phyloP scores from a whole-genome alignment of 2,113 vertebrate species.

The Platichthys stellatus region DNA sequence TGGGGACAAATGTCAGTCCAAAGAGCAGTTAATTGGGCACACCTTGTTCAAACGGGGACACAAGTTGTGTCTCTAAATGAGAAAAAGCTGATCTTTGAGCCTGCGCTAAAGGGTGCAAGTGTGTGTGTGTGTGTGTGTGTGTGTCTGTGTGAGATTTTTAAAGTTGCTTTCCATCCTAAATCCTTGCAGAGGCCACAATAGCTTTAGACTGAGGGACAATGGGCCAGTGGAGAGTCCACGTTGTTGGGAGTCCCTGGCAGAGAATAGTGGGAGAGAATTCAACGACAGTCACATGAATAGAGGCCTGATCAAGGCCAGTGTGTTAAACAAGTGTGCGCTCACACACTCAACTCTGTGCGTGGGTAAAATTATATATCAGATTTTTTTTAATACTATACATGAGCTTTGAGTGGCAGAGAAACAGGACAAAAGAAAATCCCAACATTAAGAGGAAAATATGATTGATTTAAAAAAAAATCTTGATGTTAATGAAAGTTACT shows the following conservation, averaged over 20 bases:
- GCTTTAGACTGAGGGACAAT: slow-evolving; percentile 11
- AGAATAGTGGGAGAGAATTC: neutral
- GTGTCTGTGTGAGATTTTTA: too few relatives aligned
- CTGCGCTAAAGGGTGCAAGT: neutral
- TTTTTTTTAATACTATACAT: neutral
- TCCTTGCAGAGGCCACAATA: neutral
- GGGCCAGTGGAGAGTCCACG: neutral
- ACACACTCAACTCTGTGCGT: neutral
- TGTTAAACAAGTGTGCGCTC: neutral
- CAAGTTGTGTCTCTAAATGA: neutral
- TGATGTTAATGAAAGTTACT: too few relatives aligned
- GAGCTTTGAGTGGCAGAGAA: neutral
- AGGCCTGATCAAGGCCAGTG: too few relatives aligned
- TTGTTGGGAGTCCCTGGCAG: neutral
- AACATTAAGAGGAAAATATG: too few relatives aligned
- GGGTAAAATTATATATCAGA: neutral
- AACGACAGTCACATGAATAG: slow-evolving; percentile 18
- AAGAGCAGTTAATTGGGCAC: neutral
- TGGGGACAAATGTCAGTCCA: neutral
- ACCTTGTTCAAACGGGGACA: neutral
- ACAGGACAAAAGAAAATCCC: too few relatives aligned
- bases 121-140: too few relatives aligned
- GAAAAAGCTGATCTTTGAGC: neutral
- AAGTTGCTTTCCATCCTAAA: too few relatives aligned
- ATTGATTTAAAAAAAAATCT: too few relatives aligned